Percentiles rank a stretch among this genome's conserved stretches.
phyloP scores from a whole-genome alignment of 2,888 invertebrate species.

The Diachrysia chrysitis region DNA sequence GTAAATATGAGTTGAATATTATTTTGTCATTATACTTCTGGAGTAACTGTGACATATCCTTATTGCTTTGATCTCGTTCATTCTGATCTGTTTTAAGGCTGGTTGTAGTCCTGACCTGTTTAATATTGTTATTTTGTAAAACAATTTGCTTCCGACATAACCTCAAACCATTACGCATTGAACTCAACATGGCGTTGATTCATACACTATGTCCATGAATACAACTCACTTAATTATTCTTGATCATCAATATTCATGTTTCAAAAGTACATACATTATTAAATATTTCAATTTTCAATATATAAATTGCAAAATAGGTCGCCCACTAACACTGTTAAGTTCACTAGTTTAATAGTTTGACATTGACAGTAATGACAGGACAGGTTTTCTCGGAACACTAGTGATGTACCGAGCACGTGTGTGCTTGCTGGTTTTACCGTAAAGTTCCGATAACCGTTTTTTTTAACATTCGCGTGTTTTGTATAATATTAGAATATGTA shows the following conservation, averaged over 20 bases:
- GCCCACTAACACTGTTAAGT: slow-evolving; percentile 6
- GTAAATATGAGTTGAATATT: slow-evolving; percentile 80
- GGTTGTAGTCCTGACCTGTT: slow-evolving; percentile 62
- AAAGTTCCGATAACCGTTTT: slow-evolving; percentile 17
- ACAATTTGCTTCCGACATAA: slow-evolving; percentile 75
- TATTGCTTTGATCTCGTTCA: slow-evolving; percentile 53
- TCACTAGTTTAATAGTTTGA: slow-evolving; percentile 19
- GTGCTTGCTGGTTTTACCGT: slow-evolving; percentile 19
- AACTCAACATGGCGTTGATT: slow-evolving; percentile 69
- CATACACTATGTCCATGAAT: slow-evolving; percentile 23
- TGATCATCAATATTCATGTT: not conserved
- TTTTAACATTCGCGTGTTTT: slow-evolving; percentile 1
- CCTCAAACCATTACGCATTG: slow-evolving; percentile 78
- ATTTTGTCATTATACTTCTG: slow-evolving; percentile 80
- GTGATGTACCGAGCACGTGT: slow-evolving; percentile 24
- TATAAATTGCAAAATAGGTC: slow-evolving; percentile 3
- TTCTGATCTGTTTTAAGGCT: slow-evolving; percentile 51
- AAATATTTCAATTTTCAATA: not conserved
- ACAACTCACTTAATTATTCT: slow-evolving; percentile 8
- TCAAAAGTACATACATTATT: not conserved
- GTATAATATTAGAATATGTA: not conserved
- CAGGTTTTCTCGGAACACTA: slow-evolving; percentile 9
- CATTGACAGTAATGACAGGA: slow-evolving; percentile 13
- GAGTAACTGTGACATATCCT: slow-evolving; percentile 71
- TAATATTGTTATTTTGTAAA: slow-evolving; percentile 67